phyloP scores from a whole-genome alignment of 2,888 invertebrate genomes.

The Timema podura region DNA sequence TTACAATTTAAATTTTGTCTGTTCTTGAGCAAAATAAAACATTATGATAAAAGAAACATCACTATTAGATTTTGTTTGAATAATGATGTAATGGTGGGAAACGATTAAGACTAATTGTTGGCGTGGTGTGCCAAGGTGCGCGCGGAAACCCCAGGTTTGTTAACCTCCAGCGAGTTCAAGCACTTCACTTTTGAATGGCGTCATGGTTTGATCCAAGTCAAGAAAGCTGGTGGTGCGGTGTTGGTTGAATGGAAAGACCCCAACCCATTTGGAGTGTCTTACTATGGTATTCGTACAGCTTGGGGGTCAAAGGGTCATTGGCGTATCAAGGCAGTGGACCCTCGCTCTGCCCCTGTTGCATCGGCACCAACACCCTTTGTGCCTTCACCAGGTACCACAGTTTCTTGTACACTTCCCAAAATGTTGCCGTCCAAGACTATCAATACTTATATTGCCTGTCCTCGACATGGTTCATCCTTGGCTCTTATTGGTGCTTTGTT shows the following conservation, averaged over 20 bases:
- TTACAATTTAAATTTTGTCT: too few relatives aligned
- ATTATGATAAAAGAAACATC: too few relatives aligned
- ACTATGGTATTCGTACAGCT: constrained; percentile 60
- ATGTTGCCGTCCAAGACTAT: too few relatives aligned
- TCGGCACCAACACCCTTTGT: neutral
- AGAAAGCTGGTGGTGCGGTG: constrained; percentile 47
- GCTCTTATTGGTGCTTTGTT: too few relatives aligned
- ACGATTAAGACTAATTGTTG: too few relatives aligned
- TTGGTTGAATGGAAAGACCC: constrained; percentile 60
- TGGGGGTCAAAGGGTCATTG: constrained; percentile 63
- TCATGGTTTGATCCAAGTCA: constrained; percentile 52
- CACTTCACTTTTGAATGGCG: constrained; percentile 56
- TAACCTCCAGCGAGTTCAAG: constrained; percentile 54
- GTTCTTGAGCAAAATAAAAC: too few relatives aligned
- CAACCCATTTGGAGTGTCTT: constrained; percentile 55
- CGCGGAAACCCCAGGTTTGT: constrained; percentile 54
- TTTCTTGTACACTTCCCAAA: too few relatives aligned
- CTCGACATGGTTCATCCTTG: too few relatives aligned
- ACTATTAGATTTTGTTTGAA: too few relatives aligned
- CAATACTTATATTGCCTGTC: too few relatives aligned
- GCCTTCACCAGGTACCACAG: too few relatives aligned
- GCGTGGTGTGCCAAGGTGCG: constrained; percentile 46
- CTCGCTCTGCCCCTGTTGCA: constrained; percentile 33
- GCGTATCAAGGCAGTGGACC: constrained; percentile 47
- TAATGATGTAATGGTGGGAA: too few relatives aligned